These are phyloP conservation scores for Coilia nasus DNA, from an alignment of 2,797 vertebrate genomes.

Conservation along the genomic window DNA sequence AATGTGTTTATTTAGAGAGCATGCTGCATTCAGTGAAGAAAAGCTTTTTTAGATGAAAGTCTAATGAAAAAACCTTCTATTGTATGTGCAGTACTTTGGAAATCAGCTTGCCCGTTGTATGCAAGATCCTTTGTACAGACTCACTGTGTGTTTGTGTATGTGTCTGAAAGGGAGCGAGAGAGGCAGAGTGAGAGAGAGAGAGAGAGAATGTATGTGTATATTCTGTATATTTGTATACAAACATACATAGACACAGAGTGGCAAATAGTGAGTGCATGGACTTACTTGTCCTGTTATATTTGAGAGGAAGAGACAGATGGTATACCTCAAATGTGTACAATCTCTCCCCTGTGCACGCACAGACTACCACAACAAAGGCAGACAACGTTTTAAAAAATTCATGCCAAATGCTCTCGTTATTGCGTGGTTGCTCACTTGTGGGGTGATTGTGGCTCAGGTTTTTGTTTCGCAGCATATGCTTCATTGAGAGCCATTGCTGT, in stretches of 20 bases:
- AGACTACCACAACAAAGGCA: background rate
- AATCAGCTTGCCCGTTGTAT: constrained; percentile 58
- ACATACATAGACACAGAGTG: background rate
- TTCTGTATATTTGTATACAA: no score
- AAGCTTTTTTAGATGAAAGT: background rate
- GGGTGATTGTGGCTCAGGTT: background rate
- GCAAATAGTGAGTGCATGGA: background rate
- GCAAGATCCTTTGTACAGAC: no score
- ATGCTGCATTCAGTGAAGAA: background rate
- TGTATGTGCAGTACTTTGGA: constrained; percentile 38
- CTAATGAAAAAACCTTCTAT: background rate
- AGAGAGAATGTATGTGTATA: background rate
- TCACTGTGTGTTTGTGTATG: background rate
- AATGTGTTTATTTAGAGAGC: background rate
- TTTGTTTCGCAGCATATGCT: constrained; percentile 5
- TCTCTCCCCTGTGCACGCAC: no score
- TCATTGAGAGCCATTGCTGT: background rate
- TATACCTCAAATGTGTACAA: background rate
- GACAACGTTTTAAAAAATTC: constrained; percentile 22
- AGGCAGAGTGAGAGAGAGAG: constrained; percentile 21
- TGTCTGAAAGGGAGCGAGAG: background rate
- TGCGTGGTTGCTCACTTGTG: constrained; percentile 1
- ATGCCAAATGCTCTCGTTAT: constrained; percentile 27
- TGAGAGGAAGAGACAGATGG: background rate
- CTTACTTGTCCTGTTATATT: background rate